These are phyloP conservation scores for Therioaphis trifolii DNA, from an alignment of 2,888 invertebrate species.

Conservation along the genomic window DNA sequence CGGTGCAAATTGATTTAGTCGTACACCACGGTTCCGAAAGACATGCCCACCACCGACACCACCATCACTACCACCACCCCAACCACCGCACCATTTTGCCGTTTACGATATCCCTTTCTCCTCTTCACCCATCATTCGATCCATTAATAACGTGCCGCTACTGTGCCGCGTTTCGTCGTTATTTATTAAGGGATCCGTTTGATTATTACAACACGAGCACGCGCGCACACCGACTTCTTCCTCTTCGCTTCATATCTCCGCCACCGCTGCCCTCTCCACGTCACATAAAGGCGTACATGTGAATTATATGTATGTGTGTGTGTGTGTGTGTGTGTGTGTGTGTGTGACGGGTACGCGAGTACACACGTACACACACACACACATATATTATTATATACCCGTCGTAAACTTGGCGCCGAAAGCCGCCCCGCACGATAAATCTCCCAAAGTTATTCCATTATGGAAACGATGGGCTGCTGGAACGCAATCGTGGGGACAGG, in stretches of 20 bases:
- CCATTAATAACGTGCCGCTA: slow-evolving; percentile 51
- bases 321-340: neutral
- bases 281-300: neutral
- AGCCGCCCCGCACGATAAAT: slow-evolving; percentile 57
- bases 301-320: neutral
- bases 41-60: neutral
- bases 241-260: slow-evolving; percentile 32
- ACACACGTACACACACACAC: neutral
- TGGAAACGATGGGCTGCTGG: neutral
- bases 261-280: slow-evolving; percentile 68
- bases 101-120: slow-evolving; percentile 38
- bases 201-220: slow-evolving; percentile 45
- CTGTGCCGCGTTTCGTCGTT: slow-evolving; percentile 41
- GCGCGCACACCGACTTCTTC: slow-evolving; percentile 1
- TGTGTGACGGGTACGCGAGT: neutral
- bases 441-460: slow-evolving; percentile 62
- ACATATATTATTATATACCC: slow-evolving; percentile 44
- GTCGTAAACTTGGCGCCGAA: slow-evolving; percentile 62
- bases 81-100: neutral
- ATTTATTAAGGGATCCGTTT: slow-evolving; percentile 61
- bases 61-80: neutral
- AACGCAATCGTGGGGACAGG: neutral
- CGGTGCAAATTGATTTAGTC: slow-evolving; percentile 53
- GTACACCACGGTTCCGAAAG: slow-evolving; percentile 22
- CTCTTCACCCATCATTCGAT: slow-evolving; percentile 18